A percentile compares a stretch with the other conserved stretches of the same genome.
Conservation (phyloP, 2,888 invertebrate species). For the Drosophila rellima region DNA sequence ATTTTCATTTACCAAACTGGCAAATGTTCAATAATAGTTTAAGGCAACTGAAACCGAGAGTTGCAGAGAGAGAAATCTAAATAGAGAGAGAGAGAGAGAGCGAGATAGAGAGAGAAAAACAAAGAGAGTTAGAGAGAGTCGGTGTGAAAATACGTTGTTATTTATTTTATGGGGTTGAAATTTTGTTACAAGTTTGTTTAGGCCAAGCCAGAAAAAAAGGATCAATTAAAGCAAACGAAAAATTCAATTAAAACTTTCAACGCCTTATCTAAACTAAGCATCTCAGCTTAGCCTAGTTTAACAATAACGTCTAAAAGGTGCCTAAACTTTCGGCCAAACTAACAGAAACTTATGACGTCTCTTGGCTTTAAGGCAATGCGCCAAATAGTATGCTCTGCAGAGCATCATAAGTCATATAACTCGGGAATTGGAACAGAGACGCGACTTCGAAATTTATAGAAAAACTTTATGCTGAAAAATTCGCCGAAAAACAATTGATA, state of each 20-base stretch:
- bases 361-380: constrained; percentile 58
- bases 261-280: constrained; percentile 51
- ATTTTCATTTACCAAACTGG: constrained; percentile 74
- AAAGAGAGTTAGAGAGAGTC: neutral
- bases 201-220: constrained; percentile 26
- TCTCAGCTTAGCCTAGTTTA: constrained; percentile 43
- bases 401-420: constrained; percentile 57
- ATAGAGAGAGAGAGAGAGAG: neutral
- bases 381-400: constrained; percentile 57
- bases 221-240: constrained; percentile 54
- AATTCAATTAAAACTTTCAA: constrained; percentile 66
- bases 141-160: constrained; percentile 46
- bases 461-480: constrained; percentile 38
- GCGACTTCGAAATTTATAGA: constrained; percentile 51
- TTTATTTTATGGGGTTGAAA: constrained; percentile 40
- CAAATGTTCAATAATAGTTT: constrained; percentile 73
- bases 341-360: constrained; percentile 49
- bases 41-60: constrained; percentile 22
- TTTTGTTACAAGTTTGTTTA: constrained; percentile 55
- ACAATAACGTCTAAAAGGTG: constrained; percentile 40
- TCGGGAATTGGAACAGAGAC: constrained; percentile 31
- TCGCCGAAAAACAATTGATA: constrained; percentile 29
- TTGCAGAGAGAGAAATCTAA: neutral
- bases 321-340: constrained; percentile 7
- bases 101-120: neutral